phyloP scores from a whole-genome alignment of 1,140 invertebrate species.

The Leptinotarsa undecemlineata region DNA sequence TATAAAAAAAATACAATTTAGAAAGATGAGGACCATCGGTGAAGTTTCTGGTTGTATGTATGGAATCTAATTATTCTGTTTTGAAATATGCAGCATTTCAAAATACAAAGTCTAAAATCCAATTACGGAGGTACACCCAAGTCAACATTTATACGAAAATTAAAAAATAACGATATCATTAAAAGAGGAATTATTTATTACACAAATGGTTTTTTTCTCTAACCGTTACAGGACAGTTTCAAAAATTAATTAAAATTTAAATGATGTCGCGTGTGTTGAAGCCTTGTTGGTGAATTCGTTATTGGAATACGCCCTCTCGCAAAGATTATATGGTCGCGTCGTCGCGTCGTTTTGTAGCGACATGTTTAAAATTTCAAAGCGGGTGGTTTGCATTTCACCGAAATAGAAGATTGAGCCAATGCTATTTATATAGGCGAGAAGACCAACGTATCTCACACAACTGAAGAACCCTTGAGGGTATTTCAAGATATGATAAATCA shows the following conservation, averaged over 20 bases:
- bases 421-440: not conserved
- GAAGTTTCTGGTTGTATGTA: too few relatives aligned
- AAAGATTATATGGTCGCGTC: not conserved
- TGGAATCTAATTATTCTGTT: too few relatives aligned
- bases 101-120: too few relatives aligned
- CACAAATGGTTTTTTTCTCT: not conserved
- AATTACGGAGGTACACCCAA: too few relatives aligned
- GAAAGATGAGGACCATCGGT: too few relatives aligned
- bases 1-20: too few relatives aligned
- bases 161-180: too few relatives aligned
- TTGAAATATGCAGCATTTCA: too few relatives aligned
- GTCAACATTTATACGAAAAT: too few relatives aligned
- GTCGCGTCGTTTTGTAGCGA: not conserved
- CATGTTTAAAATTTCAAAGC: not conserved
- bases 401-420: not conserved
- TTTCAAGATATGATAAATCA: too few relatives aligned
- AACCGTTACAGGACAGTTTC: not conserved
- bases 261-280: not conserved
- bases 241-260: conserved; percentile 5
- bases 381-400: not conserved
- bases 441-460: not conserved
- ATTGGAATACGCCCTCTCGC: not conserved
- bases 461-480: too few relatives aligned
- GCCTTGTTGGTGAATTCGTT: conserved; percentile 7
- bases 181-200: not conserved